Evolutionary conservation across 2,888 invertebrate species (phyloP).

Genomic region (Amphimallon solstitiale): DNA sequence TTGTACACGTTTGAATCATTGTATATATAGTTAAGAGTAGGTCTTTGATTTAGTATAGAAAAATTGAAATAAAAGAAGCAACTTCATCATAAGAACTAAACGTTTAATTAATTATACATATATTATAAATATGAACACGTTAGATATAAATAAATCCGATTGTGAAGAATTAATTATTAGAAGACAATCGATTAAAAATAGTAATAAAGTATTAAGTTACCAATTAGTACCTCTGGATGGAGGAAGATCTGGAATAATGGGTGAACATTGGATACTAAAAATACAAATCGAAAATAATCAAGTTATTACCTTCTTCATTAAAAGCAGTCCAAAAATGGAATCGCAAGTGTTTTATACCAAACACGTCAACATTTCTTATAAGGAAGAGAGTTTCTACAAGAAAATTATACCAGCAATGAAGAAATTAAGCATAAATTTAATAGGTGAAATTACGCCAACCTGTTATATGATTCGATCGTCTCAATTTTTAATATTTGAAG

Average conservation of each 20-base stretch:
- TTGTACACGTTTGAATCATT: too few relatives aligned
- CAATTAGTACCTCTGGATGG: constrained; percentile 6
- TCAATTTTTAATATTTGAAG: constrained; percentile 59
- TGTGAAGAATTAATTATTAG: too few relatives aligned
- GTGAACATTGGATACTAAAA: constrained; percentile 19
- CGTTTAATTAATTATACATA: too few relatives aligned
- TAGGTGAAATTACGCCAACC: constrained; percentile 53
- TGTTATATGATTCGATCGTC: constrained; percentile 55
- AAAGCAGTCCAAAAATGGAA: constrained; percentile 13
- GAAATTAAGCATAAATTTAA: constrained; percentile 47
- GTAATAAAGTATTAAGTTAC: not conserved
- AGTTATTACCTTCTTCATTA: constrained; percentile 16
- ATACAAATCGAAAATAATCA: not conserved
- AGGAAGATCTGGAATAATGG: constrained; percentile 8
- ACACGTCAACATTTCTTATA: constrained; percentile 45
- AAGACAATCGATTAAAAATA: too few relatives aligned
- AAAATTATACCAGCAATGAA: constrained; percentile 61
- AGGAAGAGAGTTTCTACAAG: constrained; percentile 64
- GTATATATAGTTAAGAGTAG: too few relatives aligned
- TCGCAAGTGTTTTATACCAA: constrained; percentile 3
- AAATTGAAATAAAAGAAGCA: too few relatives aligned
- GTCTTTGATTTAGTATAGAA: too few relatives aligned
- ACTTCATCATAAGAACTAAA: too few relatives aligned
- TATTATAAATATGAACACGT: too few relatives aligned
- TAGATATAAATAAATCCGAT: too few relatives aligned